phyloP scores from a whole-genome alignment of 2,797 vertebrate genomes.

The Streptopelia turtur region DNA sequence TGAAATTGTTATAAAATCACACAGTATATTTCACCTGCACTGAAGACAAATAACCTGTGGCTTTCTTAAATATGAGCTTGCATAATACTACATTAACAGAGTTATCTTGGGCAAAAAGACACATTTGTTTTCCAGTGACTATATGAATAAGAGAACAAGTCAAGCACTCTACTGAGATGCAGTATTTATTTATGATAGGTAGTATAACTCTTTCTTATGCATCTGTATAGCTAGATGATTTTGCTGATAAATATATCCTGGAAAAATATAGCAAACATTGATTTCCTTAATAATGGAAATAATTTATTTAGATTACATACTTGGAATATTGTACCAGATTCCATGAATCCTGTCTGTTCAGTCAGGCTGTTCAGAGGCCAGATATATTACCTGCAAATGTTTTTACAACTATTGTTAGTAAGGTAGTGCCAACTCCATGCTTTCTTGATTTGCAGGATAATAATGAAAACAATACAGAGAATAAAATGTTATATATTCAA shows the following conservation, averaged over 20 bases:
- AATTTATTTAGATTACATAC: background rate
- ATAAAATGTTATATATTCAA: background rate
- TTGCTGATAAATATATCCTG: background rate
- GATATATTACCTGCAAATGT: background rate
- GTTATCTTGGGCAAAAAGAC: background rate
- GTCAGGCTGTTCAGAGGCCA: background rate
- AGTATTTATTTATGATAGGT: constrained; percentile 6
- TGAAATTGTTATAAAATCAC: constrained; percentile 28
- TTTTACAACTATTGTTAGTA: background rate
- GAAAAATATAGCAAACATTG: background rate
- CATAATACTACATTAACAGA: constrained; percentile 2
- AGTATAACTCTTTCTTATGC: background rate
- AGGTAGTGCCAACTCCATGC: background rate
- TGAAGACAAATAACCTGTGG: constrained; percentile 18
- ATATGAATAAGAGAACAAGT: background rate
- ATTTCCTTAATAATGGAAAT: constrained; percentile 6
- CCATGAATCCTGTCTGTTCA: background rate
- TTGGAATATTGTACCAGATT: background rate
- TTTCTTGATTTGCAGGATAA: background rate
- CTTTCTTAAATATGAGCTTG: constrained; percentile 2
- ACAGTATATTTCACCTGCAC: background rate
- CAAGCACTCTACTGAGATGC: background rate
- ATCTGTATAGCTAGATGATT: background rate
- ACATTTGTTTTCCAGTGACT: constrained; percentile 9
- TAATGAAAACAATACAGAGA: background rate